Conservation (phyloP, 2,888 invertebrate genomes). For the Agriotes lineatus region DNA sequence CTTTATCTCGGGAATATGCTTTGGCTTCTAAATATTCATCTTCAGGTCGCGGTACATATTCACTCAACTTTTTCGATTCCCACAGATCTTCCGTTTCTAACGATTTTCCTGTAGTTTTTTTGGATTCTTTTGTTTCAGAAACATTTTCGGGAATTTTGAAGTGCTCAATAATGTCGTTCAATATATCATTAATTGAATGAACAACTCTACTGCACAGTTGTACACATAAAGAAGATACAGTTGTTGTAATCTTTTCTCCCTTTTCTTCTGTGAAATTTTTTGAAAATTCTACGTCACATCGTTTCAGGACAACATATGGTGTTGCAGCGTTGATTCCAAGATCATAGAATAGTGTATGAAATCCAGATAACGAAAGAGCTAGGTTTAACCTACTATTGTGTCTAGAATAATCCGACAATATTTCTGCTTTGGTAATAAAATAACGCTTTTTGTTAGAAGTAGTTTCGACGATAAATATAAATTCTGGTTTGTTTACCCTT, state of each 20-base stretch:
- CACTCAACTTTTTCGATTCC: conserved; percentile 76
- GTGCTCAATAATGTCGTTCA: conserved; percentile 64
- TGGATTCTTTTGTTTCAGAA: conserved; percentile 28
- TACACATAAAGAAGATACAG: conserved; percentile 77
- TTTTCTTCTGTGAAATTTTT: conserved; percentile 75
- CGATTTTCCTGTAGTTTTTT: conserved; percentile 13
- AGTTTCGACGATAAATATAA: conserved; percentile 80
- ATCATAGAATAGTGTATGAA: conserved; percentile 68
- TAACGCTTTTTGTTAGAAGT: conserved; percentile 68
- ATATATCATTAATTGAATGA: conserved; percentile 75
- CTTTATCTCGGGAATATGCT: conserved; percentile 21
- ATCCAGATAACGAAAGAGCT: conserved; percentile 72
- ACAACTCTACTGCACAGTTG: conserved; percentile 81
- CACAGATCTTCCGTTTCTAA: conserved; percentile 72
- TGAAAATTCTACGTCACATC: conserved; percentile 79
- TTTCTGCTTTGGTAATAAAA: conserved; percentile 76
- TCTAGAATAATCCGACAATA: conserved; percentile 77
- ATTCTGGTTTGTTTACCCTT: conserved; percentile 81
- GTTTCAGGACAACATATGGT: conserved; percentile 74
- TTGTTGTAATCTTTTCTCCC: conserved; percentile 74
- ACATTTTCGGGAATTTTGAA: conserved; percentile 62
- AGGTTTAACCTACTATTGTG: conserved; percentile 76
- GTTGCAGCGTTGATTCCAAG: conserved; percentile 59
- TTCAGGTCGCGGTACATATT: conserved; percentile 49
- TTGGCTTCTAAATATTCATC: conserved; percentile 43